phyloP scores from a whole-genome alignment of 2,888 invertebrate species.

The Callimorpha dominula region DNA sequence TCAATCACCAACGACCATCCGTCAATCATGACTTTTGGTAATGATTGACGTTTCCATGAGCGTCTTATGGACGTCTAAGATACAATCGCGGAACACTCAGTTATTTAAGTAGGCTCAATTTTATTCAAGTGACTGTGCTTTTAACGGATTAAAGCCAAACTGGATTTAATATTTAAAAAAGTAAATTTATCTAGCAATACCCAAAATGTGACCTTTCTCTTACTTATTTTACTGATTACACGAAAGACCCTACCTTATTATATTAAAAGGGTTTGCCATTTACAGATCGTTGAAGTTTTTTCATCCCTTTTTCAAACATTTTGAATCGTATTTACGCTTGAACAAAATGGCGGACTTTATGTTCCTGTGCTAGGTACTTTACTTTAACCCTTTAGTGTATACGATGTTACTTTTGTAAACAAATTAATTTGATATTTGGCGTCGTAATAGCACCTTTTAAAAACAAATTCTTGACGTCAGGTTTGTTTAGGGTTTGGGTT shows the following conservation, averaged over 20 bases:
- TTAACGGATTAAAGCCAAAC: neutral
- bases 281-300: slow-evolving; percentile 38
- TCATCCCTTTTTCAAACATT: slow-evolving; percentile 21
- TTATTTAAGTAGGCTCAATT: neutral
- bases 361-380: slow-evolving; percentile 18
- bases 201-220: slow-evolving; percentile 6
- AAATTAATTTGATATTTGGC: slow-evolving; percentile 37
- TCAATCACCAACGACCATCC: too few species aligned
- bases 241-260: slow-evolving; percentile 39
- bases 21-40: too few species aligned
- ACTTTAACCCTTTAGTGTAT: slow-evolving; percentile 16
- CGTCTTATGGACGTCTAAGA: too few species aligned
- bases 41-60: too few species aligned
- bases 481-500: slow-evolving; percentile 13
- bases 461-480: slow-evolving; percentile 25
- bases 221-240: slow-evolving; percentile 32
- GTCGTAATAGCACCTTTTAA: slow-evolving; percentile 11
- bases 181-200: slow-evolving; percentile 2
- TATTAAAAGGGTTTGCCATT: slow-evolving; percentile 50
- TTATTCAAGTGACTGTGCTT: neutral
- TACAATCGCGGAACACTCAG: neutral
- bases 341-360: slow-evolving; percentile 30
- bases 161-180: neutral
- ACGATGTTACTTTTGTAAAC: slow-evolving; percentile 17
- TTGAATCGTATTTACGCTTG: slow-evolving; percentile 20